These are phyloP conservation scores for Etheostoma cragini DNA, from an alignment of 2,113 vertebrate species.

Conservation along the genomic window DNA sequence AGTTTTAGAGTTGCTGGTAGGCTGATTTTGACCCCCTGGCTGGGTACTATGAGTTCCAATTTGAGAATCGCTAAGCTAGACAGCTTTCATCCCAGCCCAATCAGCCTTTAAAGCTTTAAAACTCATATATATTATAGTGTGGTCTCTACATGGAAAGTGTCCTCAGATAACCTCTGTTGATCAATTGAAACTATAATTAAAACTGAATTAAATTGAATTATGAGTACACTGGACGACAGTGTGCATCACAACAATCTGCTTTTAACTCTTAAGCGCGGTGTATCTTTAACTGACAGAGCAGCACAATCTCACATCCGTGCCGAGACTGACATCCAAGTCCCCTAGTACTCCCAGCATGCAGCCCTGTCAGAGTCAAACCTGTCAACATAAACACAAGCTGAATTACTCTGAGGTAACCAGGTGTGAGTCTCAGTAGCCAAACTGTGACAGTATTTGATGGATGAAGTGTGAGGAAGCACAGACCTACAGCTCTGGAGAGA, in stretches of 20 bases:
- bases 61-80: too few species aligned
- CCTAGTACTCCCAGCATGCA: constrained; percentile 8
- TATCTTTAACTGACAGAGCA: constrained; percentile 15
- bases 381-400: constrained; percentile 28
- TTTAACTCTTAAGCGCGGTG: constrained; percentile 18
- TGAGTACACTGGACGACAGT: not conserved
- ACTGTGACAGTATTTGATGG: constrained; percentile 67
- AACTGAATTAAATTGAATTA: not conserved
- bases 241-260: constrained; percentile 1
- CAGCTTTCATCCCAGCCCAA: not conserved
- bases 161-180: too few species aligned
- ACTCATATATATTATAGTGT: not conserved
- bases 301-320: constrained; percentile 19
- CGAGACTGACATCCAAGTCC: constrained; percentile 27
- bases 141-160: too few species aligned
- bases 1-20: not conserved
- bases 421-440: constrained; percentile 50
- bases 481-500: constrained; percentile 10
- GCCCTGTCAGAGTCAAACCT: constrained; percentile 22
- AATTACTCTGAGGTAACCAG: constrained; percentile 58
- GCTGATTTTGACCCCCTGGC: too few species aligned
- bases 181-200: too few species aligned
- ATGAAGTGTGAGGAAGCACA: constrained; percentile 51
- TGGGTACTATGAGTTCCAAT: too few species aligned
- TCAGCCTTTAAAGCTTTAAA: constrained; percentile 13